Evolutionary conservation across 2,797 vertebrate species (phyloP).

Genomic region (Gorsachius magnificus): DNA sequence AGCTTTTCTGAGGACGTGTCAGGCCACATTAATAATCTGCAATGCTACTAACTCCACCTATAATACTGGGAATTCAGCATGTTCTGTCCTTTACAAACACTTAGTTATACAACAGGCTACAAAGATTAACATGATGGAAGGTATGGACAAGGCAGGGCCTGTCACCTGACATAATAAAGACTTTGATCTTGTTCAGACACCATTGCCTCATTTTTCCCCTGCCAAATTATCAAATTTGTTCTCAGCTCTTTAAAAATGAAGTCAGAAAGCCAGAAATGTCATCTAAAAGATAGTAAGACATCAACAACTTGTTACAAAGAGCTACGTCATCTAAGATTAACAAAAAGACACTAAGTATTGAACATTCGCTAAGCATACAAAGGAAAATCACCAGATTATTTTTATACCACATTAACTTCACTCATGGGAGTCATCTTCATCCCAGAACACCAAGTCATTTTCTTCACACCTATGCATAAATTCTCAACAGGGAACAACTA

Average conservation of each 20-base stretch:
- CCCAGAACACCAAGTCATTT: neutral
- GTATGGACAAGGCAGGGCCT: slow-evolving; percentile 61
- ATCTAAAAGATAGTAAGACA: neutral
- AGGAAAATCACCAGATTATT: neutral
- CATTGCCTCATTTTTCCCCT: slow-evolving; percentile 18
- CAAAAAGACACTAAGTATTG: neutral
- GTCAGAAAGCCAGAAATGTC: slow-evolving; percentile 4
- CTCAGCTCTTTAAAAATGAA: slow-evolving; percentile 34
- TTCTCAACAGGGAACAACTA: neutral
- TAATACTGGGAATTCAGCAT: slow-evolving; percentile 27
- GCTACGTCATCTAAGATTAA: neutral
- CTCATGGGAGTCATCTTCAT: neutral
- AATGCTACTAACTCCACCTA: slow-evolving; percentile 38
- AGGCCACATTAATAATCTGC: neutral
- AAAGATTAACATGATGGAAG: slow-evolving; percentile 42
- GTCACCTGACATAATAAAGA: slow-evolving; percentile 34
- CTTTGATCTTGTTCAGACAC: slow-evolving; percentile 60
- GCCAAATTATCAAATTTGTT: slow-evolving; percentile 56
- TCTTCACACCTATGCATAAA: neutral
- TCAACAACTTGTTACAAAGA: neutral
- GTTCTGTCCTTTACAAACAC: slow-evolving; percentile 15
- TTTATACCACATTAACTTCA: neutral
- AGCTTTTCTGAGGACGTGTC: neutral
- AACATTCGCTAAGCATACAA: neutral
- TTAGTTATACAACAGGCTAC: slow-evolving; percentile 44